Conservation (phyloP, 2,888 invertebrate species). For the Bellardia pandia region DNA sequence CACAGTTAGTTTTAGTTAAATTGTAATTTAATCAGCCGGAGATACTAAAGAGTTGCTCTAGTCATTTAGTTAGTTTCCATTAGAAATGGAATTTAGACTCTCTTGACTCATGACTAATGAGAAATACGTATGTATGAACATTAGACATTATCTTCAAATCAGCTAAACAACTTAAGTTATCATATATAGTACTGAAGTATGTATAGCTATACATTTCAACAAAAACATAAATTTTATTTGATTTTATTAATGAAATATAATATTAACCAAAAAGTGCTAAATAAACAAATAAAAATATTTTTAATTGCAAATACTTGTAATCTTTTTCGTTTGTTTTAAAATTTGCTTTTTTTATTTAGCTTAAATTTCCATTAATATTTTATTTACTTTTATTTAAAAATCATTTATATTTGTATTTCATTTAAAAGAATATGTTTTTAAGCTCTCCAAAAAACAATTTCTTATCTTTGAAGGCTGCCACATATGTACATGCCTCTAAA, state of each 20-base stretch:
- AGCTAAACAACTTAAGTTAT: not conserved
- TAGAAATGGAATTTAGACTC: not conserved
- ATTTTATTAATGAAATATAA: no score
- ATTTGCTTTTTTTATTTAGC: slow-evolving; percentile 29
- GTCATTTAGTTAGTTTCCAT: not conserved
- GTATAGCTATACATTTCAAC: no score
- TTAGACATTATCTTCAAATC: not conserved
- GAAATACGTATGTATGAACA: not conserved
- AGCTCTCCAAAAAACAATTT: slow-evolving; percentile 10
- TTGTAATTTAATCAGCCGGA: not conserved
- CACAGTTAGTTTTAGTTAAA: no score
- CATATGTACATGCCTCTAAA: not conserved
- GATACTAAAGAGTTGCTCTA: not conserved
- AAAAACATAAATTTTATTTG: no score
- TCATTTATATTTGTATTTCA: no score
- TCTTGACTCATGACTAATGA: not conserved
- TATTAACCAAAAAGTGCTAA: no score
- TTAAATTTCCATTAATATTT: slow-evolving; percentile 27
- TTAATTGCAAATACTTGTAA: not conserved
- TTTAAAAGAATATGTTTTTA: slow-evolving; percentile 13
- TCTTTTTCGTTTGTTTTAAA: not conserved
- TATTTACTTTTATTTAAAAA: no score
- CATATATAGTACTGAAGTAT: not conserved
- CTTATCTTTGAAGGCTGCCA: slow-evolving; percentile 31
- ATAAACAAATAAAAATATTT: not conserved